Base-by-base conservation (phyloP, 2,888 invertebrate species). In the Galerucella nymphaeae region DNA sequence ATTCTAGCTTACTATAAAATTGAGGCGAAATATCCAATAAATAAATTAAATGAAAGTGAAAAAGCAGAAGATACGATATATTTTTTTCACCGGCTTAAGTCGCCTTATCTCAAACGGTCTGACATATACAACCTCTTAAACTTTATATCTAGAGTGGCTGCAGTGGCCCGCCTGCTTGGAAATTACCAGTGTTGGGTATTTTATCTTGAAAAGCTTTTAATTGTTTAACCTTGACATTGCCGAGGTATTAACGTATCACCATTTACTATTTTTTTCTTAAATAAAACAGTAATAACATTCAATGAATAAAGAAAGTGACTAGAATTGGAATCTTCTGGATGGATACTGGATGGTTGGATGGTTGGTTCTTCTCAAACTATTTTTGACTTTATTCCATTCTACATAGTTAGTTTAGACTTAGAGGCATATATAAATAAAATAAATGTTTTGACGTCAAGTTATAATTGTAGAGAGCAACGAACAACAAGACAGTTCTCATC, bases 401-500 rank as follows among this genome's bases (percentile, higher is more conserved):
- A n/a, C n/a, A n/a, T n/a, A n/a, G n/a, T n/a, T n/a, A n/a, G n/a
- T n/a, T n/a, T n/a, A n/a, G n/a, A n/a, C n/a, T n/a, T n/a, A n/a
- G n/a, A n/a, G n/a, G 3, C 1, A 23, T 13, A 5, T 11, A 13
- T 42, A 42, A 13, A 42, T 13, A 42, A 13, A 42, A 42, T 42
- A 42, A 42, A 10, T 13, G 10, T 10, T 13, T 42, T 11, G 11
- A 48, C 48, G 11, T 48, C 48, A 55, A 16, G 9, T 1, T 8
- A 55, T 20, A 20, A 55, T 55, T 20, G 45, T 11, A 45, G 45
- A 66, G 45, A 66, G 66, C 59, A 67, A 50, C 16, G 61, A 59
- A 55, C 42, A 66, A 66, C 2, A 66, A 66, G 59, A 59, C 67
- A 59, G 58, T 63, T 63, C 63, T 70, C 63, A 70, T 63, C 41